Evolutionary conservation across 2,888 invertebrate genomes (phyloP).

Genomic region (Orchesellides sinensis): DNA sequence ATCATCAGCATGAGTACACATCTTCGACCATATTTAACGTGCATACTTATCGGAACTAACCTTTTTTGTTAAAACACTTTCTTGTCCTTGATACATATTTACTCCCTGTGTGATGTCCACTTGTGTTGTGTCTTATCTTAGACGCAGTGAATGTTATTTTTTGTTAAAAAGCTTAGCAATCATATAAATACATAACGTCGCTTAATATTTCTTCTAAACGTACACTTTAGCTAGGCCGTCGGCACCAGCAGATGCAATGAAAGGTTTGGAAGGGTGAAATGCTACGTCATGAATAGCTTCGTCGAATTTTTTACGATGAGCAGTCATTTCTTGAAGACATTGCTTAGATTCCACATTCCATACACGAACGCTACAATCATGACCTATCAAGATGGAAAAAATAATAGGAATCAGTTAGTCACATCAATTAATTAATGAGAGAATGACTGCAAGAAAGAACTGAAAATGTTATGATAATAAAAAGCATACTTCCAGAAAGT

Average conservation of each 20-base stretch:
- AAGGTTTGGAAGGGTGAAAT: slow-evolving; percentile 98
- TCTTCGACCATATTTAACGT: background rate
- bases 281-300: slow-evolving; percentile 98
- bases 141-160: slow-evolving; percentile 3
- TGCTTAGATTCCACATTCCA: slow-evolving; percentile 99
- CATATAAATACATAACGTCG: too few relatives aligned
- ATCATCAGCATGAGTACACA: background rate
- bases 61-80: background rate
- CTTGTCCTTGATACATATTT: background rate
- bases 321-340: slow-evolving; percentile 99
- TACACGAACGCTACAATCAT: slow-evolving; percentile 98
- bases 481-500: slow-evolving; percentile 90
- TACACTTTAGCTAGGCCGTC: slow-evolving; percentile 99
- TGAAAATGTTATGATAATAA: background rate
- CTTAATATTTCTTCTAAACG: slow-evolving; percentile 80
- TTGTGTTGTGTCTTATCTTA: background rate
- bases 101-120: background rate
- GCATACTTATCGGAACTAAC: background rate
- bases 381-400: slow-evolving; percentile 79
- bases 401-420: background rate
- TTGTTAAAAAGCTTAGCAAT: slow-evolving; percentile 56
- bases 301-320: slow-evolving; percentile 99
- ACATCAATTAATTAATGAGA: background rate
- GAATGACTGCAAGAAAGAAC: background rate
- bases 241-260: slow-evolving; percentile 99